Evolutionary conservation across 2,113 vertebrate genomes (phyloP).

Genomic region (Corynorhinus townsendii): DNA sequence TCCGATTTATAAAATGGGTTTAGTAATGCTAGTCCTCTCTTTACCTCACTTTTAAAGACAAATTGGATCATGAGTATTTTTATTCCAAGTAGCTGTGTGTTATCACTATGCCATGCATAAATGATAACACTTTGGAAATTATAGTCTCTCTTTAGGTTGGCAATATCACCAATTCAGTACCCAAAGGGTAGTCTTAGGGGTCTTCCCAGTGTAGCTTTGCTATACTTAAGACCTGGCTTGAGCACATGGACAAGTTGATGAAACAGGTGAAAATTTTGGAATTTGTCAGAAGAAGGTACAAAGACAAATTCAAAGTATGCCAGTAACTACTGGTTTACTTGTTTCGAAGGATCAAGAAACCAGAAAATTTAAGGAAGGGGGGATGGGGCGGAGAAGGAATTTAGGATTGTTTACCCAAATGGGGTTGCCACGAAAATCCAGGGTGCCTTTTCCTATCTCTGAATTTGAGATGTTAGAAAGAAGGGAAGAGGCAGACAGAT

Average conservation of each 20-base stretch:
- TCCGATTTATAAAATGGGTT: background rate
- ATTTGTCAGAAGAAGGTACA: background rate
- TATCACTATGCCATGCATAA: background rate
- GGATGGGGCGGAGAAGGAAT: background rate
- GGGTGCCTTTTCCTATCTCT: background rate
- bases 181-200: background rate
- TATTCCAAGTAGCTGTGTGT: background rate
- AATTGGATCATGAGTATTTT: background rate
- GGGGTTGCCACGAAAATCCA: background rate
- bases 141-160: background rate
- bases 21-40: background rate
- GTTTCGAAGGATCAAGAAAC: background rate
- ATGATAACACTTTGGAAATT: background rate
- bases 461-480: conserved; percentile 49
- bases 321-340: background rate
- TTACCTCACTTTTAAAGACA: background rate
- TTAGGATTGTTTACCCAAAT: background rate
- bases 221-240: background rate
- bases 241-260: background rate
- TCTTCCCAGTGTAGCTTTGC: background rate
- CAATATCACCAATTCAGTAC: background rate
- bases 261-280: background rate
- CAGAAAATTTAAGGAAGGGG: background rate
- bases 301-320: background rate
- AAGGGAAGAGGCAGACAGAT: conserved; percentile 57